Conservation (phyloP, 2,888 invertebrate species). For the Ophonus ardosiacus region DNA sequence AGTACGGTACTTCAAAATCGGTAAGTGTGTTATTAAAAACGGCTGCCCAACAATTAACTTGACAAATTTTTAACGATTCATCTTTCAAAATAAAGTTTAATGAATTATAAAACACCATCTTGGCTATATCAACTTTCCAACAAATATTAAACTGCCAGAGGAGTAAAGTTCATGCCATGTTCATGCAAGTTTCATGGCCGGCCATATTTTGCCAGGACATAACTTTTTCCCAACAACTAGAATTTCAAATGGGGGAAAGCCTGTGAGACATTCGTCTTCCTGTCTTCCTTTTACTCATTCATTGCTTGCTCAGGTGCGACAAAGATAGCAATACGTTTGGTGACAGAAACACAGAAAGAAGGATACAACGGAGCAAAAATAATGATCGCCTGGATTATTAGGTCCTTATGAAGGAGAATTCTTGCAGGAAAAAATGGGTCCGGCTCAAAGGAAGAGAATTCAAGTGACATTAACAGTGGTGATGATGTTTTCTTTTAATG, state of each 20-base stretch:
- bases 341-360: conserved; percentile 51
- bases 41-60: conserved; percentile 3
- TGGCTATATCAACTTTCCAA: conserved; percentile 46
- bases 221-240: conserved; percentile 58
- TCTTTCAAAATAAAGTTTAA: conserved; percentile 46
- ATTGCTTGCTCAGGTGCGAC: conserved; percentile 1
- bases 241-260: conserved; percentile 60
- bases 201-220: conserved; percentile 54
- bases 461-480: conserved; percentile 20
- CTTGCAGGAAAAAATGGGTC: conserved; percentile 16
- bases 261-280: conserved; percentile 43
- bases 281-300: conserved; percentile 37
- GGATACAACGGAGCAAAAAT: conserved; percentile 55
- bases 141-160: conserved; percentile 45
- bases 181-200: conserved; percentile 56
- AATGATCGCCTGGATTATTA: conserved; percentile 57
- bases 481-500: conserved; percentile 32
- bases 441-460: conserved; percentile 31
- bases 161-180: conserved; percentile 33
- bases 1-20: background rate
- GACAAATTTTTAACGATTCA: conserved; percentile 41
- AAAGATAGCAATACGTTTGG: background rate
- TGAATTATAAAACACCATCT: conserved; percentile 55
- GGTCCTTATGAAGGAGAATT: conserved; percentile 51
- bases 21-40: conserved; percentile 25